A percentile compares a stretch with the other conserved stretches of the same genome.
Evolutionary conservation across 2,113 vertebrate species (phyloP).

Genomic region (Myotis brandtii): DNA sequence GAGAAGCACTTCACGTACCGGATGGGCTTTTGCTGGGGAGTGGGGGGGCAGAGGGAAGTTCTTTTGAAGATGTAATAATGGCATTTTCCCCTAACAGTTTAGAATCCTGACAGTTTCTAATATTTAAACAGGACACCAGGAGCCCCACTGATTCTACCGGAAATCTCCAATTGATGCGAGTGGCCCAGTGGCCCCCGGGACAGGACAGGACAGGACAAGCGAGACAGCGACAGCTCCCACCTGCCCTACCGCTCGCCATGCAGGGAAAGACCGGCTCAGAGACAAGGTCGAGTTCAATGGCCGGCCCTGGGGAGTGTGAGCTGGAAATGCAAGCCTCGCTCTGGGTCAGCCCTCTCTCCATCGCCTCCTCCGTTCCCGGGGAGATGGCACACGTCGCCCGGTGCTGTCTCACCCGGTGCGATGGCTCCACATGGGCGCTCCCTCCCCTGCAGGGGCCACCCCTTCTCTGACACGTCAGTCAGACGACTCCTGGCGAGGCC

Average conservation of each 20-base stretch:
- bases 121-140: constrained; percentile 16
- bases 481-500: too few relatives aligned
- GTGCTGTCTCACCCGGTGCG: too few relatives aligned
- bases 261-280: neutral
- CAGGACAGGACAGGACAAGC: neutral
- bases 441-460: too few relatives aligned
- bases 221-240: neutral
- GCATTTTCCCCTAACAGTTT: neutral
- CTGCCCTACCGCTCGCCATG: neutral
- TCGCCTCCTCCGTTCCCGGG: too few relatives aligned
- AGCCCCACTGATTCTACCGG: neutral
- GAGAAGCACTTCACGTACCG: neutral
- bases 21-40: neutral
- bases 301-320: too few relatives aligned
- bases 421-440: too few relatives aligned
- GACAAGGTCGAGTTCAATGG: neutral
- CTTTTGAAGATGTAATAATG: neutral
- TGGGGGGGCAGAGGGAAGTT: neutral
- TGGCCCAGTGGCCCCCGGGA: neutral
- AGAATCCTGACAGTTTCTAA: neutral
- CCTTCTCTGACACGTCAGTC: too few relatives aligned
- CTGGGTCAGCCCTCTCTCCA: too few relatives aligned
- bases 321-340: too few relatives aligned
- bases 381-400: too few relatives aligned
- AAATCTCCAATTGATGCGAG: neutral